Conservation (phyloP, 2,797 vertebrate species). For the Allobates femoralis region DNA sequence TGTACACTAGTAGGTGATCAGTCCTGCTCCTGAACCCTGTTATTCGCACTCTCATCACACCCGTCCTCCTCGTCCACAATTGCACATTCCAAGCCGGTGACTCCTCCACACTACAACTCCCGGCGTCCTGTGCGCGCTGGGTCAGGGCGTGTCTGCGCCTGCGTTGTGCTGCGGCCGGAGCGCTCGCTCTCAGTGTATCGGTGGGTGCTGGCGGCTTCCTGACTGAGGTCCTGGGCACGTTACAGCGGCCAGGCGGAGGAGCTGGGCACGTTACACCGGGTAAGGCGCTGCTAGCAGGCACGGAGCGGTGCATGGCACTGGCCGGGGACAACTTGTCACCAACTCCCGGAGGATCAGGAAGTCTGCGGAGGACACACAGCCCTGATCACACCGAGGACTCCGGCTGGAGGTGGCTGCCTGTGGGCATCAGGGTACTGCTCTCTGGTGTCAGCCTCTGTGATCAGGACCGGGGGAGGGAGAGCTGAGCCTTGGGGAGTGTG, state of each 20-base stretch:
- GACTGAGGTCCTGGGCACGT: background rate
- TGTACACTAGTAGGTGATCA: too few species aligned
- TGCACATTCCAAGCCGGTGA: constrained; percentile 42
- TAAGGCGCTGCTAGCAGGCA: background rate
- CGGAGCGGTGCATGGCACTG: background rate
- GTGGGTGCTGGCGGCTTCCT: constrained; percentile 58
- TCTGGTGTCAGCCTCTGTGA: background rate
- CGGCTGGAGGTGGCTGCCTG: background rate
- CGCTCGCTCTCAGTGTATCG: background rate
- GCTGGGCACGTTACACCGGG: background rate
- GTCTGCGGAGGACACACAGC: constrained; percentile 29
- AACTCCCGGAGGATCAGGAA: constrained; percentile 33
- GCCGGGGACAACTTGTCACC: background rate
- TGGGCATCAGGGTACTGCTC: background rate
- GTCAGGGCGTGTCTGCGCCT: constrained; percentile 56
- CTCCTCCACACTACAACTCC: constrained; percentile 52
- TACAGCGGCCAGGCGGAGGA: too few species aligned
- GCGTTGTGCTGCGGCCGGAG: constrained; percentile 9
- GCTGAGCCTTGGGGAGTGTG: too few species aligned
- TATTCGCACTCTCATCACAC: constrained; percentile 21
- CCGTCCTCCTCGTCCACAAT: background rate
- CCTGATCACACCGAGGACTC: background rate
- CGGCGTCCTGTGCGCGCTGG: constrained; percentile 15
- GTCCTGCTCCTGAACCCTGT: background rate
- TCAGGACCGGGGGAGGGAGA: too few species aligned